Percentiles rank a stretch among this genome's conserved stretches.
Conservation (phyloP, 1,140 invertebrate species). For the Leptinotarsa lineolata region DNA sequence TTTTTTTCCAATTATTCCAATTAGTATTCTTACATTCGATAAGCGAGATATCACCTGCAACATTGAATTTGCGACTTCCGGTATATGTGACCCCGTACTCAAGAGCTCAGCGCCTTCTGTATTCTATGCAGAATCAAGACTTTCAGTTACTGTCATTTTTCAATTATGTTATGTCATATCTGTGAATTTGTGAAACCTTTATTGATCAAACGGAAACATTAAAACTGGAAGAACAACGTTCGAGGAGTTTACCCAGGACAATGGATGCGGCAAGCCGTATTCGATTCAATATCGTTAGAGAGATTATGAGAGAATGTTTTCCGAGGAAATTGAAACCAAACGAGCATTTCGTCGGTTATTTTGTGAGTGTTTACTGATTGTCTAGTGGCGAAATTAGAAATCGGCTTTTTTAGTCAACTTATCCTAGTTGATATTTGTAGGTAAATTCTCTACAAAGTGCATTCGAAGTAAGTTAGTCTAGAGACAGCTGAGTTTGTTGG, state of each 20-base stretch:
- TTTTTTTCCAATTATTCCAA: too few species aligned
- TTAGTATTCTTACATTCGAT: not conserved
- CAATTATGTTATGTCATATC: not conserved
- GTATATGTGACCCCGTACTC: not conserved
- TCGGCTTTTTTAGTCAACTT: too few species aligned
- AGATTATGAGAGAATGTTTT: constrained; percentile 54
- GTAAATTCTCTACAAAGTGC: too few species aligned
- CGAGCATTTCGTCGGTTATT: constrained; percentile 50
- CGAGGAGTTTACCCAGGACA: not conserved
- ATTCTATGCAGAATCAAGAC: too few species aligned
- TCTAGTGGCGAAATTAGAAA: too few species aligned
- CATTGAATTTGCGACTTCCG: not conserved
- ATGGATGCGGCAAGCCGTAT: not conserved
- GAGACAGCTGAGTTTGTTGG: too few species aligned
- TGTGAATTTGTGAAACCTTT: not conserved
- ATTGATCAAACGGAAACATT: constrained; percentile 8
- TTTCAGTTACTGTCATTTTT: not conserved
- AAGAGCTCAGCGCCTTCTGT: too few species aligned
- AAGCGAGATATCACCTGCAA: not conserved
- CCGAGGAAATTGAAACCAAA: constrained; percentile 41
- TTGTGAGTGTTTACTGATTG: constrained; percentile 40
- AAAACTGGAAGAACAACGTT: not conserved
- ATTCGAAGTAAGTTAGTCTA: too few species aligned
- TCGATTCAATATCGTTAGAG: constrained; percentile 57
- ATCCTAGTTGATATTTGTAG: too few species aligned